Evolutionary conservation across 2,888 invertebrate species (phyloP).

Genomic region (Volucella inflata): DNA sequence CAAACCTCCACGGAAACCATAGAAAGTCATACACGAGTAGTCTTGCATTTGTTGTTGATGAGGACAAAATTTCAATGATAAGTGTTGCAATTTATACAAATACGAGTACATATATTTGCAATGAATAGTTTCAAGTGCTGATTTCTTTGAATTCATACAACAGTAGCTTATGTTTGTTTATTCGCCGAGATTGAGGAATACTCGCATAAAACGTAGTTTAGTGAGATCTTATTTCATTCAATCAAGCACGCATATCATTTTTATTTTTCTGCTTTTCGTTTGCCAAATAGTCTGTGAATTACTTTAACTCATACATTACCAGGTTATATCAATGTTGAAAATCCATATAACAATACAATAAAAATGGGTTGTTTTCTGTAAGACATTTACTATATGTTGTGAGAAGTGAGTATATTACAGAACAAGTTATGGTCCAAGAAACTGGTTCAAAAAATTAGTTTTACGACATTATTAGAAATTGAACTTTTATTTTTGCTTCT

Average conservation of each 20-base stretch:
- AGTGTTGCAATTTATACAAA: constrained; percentile 44
- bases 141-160: constrained; percentile 1
- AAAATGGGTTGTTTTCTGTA: too few species aligned
- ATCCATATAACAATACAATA: too few species aligned
- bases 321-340: too few species aligned
- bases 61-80: constrained; percentile 56
- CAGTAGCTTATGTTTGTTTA: neutral
- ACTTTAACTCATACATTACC: too few species aligned
- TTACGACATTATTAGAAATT: too few species aligned
- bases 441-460: too few species aligned
- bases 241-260: neutral
- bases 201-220: neutral
- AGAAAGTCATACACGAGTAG: constrained; percentile 33
- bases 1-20: constrained; percentile 33
- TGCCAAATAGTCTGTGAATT: neutral
- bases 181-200: neutral
- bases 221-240: neutral
- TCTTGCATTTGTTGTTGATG: constrained; percentile 32
- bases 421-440: too few species aligned
- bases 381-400: too few species aligned
- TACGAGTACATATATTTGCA: neutral
- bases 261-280: neutral
- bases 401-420: too few species aligned
- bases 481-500: too few species aligned
- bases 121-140: constrained; percentile 26